Evolutionary conservation across 2,113 vertebrate species (phyloP).

Genomic region (Siniperca knerii): DNA sequence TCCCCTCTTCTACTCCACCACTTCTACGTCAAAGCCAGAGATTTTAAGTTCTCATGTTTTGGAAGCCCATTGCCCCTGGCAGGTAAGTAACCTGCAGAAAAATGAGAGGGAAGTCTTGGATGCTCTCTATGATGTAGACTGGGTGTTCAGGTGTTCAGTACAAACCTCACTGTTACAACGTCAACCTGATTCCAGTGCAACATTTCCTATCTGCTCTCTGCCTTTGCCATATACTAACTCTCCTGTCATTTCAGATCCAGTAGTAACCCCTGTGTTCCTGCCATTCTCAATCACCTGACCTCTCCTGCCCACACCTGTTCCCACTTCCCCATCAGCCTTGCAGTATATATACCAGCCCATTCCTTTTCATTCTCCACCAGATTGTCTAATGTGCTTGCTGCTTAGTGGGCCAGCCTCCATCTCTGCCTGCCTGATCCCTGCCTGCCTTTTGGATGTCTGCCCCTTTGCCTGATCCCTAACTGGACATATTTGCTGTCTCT

Average conservation of each 20-base stretch:
- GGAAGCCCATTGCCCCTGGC: constrained; percentile 17
- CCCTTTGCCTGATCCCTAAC: not conserved
- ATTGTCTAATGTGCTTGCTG: not conserved
- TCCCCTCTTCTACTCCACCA: not conserved
- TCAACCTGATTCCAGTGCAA: not conserved
- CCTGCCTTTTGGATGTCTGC: not conserved
- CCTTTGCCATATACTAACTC: not conserved
- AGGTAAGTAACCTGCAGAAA: constrained; percentile 25
- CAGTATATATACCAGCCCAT: not conserved
- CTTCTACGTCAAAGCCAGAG: not conserved
- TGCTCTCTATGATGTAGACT: constrained; percentile 1
- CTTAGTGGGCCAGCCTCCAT: too few species aligned
- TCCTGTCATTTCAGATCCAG: too few species aligned
- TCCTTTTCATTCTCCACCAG: too few species aligned
- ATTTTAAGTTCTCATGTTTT: not conserved
- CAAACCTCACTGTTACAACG: not conserved
- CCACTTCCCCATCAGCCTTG: not conserved
- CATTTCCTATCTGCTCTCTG: not conserved
- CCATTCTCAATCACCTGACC: too few species aligned
- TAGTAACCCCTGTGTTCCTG: too few species aligned
- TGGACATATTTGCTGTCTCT: not conserved
- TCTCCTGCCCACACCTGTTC: not conserved
- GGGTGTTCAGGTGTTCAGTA: constrained; percentile 18
- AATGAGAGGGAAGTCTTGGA: not conserved
- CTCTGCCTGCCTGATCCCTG: not conserved